Evolutionary conservation across 23 tunicate genomes (phyloP).

Genomic region (Corella eumyota): DNA sequence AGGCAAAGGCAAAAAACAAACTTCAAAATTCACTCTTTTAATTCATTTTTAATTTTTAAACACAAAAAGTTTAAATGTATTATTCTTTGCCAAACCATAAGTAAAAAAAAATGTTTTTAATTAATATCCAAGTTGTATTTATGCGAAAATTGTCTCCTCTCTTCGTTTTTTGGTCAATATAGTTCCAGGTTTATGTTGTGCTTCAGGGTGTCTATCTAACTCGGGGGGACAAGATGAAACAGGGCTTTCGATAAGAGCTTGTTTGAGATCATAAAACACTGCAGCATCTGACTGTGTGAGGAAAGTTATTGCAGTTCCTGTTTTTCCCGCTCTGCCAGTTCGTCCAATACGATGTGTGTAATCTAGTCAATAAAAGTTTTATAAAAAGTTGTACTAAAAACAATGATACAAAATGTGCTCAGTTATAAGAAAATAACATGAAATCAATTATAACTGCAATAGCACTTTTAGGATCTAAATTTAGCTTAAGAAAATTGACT

Average conservation of each 20-base stretch:
- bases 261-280: conserved; percentile 77
- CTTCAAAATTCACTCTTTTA: too few species aligned
- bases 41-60: too few species aligned
- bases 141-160: conserved; percentile 87
- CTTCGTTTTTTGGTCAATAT: conserved; percentile 87
- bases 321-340: conserved; percentile 92
- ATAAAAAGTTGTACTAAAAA: too few species aligned
- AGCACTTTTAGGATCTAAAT: too few species aligned
- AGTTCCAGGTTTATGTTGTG: conserved; percentile 98
- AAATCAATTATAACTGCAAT: too few species aligned
- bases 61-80: too few species aligned
- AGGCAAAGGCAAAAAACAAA: too few species aligned
- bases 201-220: conserved; percentile 96
- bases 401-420: not conserved
- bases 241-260: conserved; percentile 85
- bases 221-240: conserved; percentile 85
- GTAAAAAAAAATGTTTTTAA: too few species aligned
- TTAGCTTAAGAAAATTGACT: too few species aligned
- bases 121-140: too few species aligned
- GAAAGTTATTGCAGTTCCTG: conserved; percentile 91
- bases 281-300: conserved; percentile 81
- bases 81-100: too few species aligned
- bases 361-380: conserved; percentile 26
- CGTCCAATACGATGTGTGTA: conserved; percentile 98
- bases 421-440: too few species aligned